Conservation (phyloP, 2,113 vertebrate species). For the Toxotes jaculatrix region DNA sequence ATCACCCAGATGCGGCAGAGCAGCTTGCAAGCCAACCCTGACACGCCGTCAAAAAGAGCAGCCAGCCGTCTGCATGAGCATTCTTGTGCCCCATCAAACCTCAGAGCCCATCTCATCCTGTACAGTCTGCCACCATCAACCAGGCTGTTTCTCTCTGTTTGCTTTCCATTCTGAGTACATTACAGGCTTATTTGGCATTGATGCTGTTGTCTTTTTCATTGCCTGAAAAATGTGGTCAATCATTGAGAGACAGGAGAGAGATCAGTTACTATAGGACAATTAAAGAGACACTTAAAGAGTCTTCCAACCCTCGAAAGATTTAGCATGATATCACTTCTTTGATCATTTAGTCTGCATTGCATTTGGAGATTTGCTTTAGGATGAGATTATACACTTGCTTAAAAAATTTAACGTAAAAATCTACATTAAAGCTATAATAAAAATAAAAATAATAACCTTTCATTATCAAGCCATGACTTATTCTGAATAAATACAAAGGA, state of each 20-base stretch:
- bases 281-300: conserved; percentile 35
- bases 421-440: no score
- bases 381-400: background rate
- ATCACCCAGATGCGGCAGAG: conserved; percentile 88
- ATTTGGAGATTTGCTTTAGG: background rate
- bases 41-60: conserved; percentile 92
- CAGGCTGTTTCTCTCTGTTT: conserved; percentile 46
- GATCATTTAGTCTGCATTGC: conserved; percentile 8
- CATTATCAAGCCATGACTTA: no score
- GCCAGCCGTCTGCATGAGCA: conserved; percentile 86
- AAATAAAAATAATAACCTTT: no score
- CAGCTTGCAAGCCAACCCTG: conserved; percentile 90
- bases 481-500: no score
- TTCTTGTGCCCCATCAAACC: conserved; percentile 91
- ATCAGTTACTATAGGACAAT: conserved; percentile 35
- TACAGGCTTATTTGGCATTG: conserved; percentile 1
- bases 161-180: conserved; percentile 31
- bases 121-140: conserved; percentile 40
- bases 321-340: conserved; percentile 3
- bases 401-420: no score
- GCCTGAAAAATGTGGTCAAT: conserved; percentile 39
- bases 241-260: conserved; percentile 16
- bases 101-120: conserved; percentile 70
- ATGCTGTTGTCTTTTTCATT: conserved; percentile 35
- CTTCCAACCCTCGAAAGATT: background rate